phyloP scores from a whole-genome alignment of 2,797 vertebrate species.

The Parauchenoglanis ngamensis region DNA sequence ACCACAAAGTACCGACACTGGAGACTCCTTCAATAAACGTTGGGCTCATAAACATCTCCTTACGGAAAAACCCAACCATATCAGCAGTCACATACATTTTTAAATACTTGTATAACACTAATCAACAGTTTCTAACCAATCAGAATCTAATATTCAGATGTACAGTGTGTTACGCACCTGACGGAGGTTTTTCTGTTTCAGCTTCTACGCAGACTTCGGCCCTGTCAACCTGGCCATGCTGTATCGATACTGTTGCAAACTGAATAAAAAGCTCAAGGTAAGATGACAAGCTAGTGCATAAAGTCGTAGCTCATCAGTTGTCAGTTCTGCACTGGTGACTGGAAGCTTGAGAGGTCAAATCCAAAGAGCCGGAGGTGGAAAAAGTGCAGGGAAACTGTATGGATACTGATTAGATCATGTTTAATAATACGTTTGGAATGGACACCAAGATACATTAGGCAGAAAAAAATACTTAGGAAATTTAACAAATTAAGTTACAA shows the following conservation, averaged over 20 bases:
- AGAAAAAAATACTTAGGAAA: background rate
- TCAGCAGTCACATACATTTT: too few species aligned
- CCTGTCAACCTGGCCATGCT: constrained; percentile 90
- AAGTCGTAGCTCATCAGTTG: background rate
- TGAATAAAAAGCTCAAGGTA: constrained; percentile 93
- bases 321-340: background rate
- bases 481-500: background rate
- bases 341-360: background rate
- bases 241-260: constrained; percentile 91
- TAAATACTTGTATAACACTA: background rate
- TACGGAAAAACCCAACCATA: background rate
- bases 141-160: background rate
- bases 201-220: constrained; percentile 95
- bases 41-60: background rate
- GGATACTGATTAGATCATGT: background rate
- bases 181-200: constrained; percentile 56
- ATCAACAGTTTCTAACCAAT: too few species aligned
- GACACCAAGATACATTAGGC: background rate
- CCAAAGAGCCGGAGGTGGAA: background rate
- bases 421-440: background rate
- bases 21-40: background rate
- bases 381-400: too few species aligned
- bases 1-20: background rate
- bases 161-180: background rate
- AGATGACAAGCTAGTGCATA: constrained; percentile 41